phyloP scores from a whole-genome alignment of 2,113 vertebrate species.

The Prunella himalayana region DNA sequence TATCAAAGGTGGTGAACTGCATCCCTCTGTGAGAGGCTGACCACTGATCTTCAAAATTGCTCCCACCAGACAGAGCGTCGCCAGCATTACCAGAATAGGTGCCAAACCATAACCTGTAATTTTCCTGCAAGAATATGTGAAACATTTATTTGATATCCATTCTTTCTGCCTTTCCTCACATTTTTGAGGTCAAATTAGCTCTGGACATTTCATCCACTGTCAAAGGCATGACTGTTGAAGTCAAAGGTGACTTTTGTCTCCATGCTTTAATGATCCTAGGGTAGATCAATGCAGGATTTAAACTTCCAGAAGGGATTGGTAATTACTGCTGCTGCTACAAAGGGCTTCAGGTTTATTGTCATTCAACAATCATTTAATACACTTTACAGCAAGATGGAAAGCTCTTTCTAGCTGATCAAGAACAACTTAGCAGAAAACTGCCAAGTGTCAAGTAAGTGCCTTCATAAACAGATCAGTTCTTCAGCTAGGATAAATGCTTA shows the following conservation, averaged over 20 bases:
- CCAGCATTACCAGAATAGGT: constrained; percentile 83
- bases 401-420: background rate
- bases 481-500: background rate
- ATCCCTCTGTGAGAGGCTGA: constrained; percentile 83
- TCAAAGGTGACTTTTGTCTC: background rate
- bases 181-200: background rate
- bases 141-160: background rate
- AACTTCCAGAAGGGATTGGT: background rate
- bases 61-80: constrained; percentile 81
- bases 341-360: background rate
- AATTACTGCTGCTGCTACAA: background rate
- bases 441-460: background rate
- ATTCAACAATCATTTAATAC: background rate
- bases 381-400: background rate
- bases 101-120: constrained; percentile 82
- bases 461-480: background rate
- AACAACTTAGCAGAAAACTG: background rate
- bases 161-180: background rate
- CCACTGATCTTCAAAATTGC: constrained; percentile 82
- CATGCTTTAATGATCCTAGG: background rate
- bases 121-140: constrained; percentile 71
- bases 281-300: background rate
- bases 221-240: background rate
- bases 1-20: constrained; percentile 86
- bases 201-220: background rate